Percentiles rank a stretch among this genome's conserved stretches.
phyloP scores from a whole-genome alignment of 2,797 vertebrate genomes.

The Pangasius sanitwongsei region DNA sequence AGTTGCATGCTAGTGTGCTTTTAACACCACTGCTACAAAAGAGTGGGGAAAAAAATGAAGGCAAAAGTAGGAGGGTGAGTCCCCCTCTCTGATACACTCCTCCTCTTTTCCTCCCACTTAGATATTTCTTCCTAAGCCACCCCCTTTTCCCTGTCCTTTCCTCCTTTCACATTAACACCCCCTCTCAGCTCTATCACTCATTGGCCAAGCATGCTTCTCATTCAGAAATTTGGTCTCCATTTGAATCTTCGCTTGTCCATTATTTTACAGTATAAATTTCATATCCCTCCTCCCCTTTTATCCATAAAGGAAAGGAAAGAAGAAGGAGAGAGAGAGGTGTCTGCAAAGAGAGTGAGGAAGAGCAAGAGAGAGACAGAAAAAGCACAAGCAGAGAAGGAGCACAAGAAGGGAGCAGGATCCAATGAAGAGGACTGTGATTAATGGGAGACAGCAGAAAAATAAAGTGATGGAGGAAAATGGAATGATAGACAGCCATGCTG shows the following conservation, averaged over 20 bases:
- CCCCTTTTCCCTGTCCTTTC: constrained; percentile 47
- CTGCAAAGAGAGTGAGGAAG: constrained; percentile 54
- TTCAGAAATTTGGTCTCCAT: constrained; percentile 50
- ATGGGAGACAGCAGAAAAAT: constrained; percentile 41
- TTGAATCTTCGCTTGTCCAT: constrained; percentile 42
- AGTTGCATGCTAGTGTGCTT: not conserved
- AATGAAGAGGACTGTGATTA: constrained; percentile 46
- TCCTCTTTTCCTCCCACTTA: constrained; percentile 62
- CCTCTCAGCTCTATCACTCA: constrained; percentile 58
- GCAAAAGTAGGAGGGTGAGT: constrained; percentile 33
- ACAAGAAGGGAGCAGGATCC: constrained; percentile 40
- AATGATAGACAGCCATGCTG: constrained; percentile 57
- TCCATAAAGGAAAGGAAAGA: constrained; percentile 46
- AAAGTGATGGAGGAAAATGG: constrained; percentile 46
- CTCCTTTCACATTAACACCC: constrained; percentile 49
- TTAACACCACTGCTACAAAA: constrained; percentile 14
- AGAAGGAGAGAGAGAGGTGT: constrained; percentile 51
- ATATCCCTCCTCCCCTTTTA: constrained; percentile 46
- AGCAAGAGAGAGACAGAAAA: constrained; percentile 62
- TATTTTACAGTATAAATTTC: constrained; percentile 39
- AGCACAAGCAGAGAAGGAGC: constrained; percentile 40
- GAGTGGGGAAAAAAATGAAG: constrained; percentile 30
- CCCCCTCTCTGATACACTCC: constrained; percentile 53
- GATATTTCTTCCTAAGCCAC: constrained; percentile 59
- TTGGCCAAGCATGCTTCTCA: constrained; percentile 52